Evolutionary conservation across 2,113 vertebrate genomes (phyloP).

Genomic region (Misgurnus mizolepis): DNA sequence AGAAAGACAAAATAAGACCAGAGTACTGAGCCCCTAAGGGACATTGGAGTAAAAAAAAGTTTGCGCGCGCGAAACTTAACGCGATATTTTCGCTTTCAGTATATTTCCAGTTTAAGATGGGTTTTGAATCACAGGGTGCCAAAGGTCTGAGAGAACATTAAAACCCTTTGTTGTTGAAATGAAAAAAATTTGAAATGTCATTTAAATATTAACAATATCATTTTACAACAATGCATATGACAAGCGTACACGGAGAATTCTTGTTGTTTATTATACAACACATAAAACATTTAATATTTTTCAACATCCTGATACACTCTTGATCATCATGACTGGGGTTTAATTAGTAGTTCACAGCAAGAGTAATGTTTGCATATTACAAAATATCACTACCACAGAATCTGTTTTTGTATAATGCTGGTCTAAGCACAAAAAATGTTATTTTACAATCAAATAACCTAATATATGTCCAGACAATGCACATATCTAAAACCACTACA

Average conservation of each 20-base stretch:
- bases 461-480: slow-evolving; percentile 65
- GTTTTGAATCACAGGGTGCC: too few relatives aligned
- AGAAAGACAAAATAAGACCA: too few relatives aligned
- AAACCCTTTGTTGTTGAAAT: too few relatives aligned
- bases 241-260: not conserved
- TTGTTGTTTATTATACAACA: slow-evolving; percentile 42
- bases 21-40: too few relatives aligned
- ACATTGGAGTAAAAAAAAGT: too few relatives aligned
- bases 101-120: too few relatives aligned
- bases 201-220: too few relatives aligned
- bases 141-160: too few relatives aligned
- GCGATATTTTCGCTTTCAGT: too few relatives aligned
- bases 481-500: slow-evolving; percentile 60
- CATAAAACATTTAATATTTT: slow-evolving; percentile 2
- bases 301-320: not conserved
- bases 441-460: slow-evolving; percentile 29
- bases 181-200: too few relatives aligned
- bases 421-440: not conserved
- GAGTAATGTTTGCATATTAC: not conserved
- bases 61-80: too few relatives aligned
- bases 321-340: not conserved
- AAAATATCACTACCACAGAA: not conserved
- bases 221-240: not conserved
- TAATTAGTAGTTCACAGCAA: not conserved
- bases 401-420: not conserved